Conservation (phyloP, 2,113 vertebrate genomes). For the Oreamnos americanus region DNA sequence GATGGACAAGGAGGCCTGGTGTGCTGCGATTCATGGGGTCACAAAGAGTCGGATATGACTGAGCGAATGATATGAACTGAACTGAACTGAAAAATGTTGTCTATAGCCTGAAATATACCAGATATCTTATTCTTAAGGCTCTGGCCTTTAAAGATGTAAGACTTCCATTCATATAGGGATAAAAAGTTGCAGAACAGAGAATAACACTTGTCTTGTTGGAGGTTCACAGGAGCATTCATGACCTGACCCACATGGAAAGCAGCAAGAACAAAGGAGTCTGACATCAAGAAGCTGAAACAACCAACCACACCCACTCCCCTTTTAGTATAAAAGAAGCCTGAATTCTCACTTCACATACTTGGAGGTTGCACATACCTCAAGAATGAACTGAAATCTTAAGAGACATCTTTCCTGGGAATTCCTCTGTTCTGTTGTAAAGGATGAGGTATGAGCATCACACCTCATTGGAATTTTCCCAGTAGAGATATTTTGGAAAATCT, state of each 20-base stretch:
- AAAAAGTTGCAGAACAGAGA: neutral
- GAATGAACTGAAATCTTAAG: neutral
- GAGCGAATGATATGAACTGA: no score
- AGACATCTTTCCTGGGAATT: neutral
- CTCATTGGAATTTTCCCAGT: neutral
- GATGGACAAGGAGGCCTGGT: no score
- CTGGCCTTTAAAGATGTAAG: neutral
- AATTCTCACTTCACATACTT: neutral
- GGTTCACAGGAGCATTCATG: neutral
- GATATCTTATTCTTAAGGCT: neutral
- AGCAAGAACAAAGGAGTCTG: neutral
- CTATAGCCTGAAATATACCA: neutral
- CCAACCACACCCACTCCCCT: neutral
- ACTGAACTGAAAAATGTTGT: neutral
- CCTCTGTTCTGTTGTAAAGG: neutral
- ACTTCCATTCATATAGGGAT: neutral
- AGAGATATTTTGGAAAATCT: neutral
- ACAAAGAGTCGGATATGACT: rapidly evolving
- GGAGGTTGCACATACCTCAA: no score
- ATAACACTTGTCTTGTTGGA: neutral
- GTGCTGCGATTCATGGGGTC: no score
- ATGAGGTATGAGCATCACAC: neutral
- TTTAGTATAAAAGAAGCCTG: neutral
- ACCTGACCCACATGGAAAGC: neutral
- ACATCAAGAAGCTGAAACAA: neutral